phyloP scores from a whole-genome alignment of 1,140 invertebrate genomes.

The Choristoneura fumiferana region DNA sequence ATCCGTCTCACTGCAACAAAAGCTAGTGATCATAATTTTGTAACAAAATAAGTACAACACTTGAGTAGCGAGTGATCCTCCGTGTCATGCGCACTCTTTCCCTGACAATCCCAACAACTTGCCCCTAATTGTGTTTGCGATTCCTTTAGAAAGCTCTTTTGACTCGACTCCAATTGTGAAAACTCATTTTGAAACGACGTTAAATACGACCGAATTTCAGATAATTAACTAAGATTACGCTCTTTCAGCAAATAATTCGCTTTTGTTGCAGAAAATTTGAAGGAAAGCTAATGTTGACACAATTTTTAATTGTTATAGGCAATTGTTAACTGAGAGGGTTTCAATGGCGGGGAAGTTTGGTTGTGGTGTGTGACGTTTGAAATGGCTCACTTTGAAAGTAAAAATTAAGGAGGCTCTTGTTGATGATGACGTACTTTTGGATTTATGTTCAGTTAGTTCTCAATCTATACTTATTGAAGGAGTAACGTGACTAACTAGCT shows the following conservation, averaged over 20 bases:
- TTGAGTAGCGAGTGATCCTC: constrained; percentile 13
- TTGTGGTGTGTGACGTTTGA: no score
- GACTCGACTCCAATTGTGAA: constrained; percentile 68
- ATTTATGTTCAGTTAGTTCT: no score
- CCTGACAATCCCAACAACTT: constrained; percentile 61
- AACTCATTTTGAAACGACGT: constrained; percentile 67
- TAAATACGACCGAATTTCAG: constrained; percentile 72
- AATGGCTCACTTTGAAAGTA: no score
- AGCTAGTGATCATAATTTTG: no score
- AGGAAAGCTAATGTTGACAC: constrained; percentile 37
- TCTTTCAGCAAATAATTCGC: constrained; percentile 59
- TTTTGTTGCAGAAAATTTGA: constrained; percentile 61
- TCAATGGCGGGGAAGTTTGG: no score
- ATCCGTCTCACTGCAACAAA: no score
- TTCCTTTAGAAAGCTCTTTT: constrained; percentile 71
- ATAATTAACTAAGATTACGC: constrained; percentile 74
- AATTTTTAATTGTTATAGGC: background rate
- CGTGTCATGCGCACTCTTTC: constrained; percentile 57
- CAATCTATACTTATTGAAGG: no score
- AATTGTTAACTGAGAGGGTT: constrained; percentile 23
- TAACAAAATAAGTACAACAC: no score
- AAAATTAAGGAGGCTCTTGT: no score
- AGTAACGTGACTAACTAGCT: no score
- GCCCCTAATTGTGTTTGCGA: constrained; percentile 69
- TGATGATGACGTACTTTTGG: no score